Conservation (phyloP, 2,113 vertebrate species). For the Sinosuthora webbiana region DNA sequence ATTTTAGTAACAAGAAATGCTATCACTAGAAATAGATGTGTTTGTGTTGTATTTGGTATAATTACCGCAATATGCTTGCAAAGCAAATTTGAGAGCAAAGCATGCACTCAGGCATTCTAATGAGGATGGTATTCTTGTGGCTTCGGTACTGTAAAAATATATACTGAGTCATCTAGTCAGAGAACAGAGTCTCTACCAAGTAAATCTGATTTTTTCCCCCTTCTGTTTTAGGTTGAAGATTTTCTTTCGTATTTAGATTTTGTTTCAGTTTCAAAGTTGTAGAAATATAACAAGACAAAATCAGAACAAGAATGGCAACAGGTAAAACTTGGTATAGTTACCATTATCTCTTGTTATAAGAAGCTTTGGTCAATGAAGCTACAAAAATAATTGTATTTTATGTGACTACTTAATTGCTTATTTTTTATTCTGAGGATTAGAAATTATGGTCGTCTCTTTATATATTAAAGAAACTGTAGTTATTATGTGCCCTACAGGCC, state of each 20-base stretch:
- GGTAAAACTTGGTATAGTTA: neutral
- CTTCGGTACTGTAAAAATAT: neutral
- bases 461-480: neutral
- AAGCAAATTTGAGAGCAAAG: neutral
- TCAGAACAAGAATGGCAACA: neutral
- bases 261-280: neutral
- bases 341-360: neutral
- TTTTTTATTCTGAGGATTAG: neutral
- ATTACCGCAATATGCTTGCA: neutral
- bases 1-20: neutral
- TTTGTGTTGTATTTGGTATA: neutral
- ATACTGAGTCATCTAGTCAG: neutral
- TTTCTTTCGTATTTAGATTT: neutral
- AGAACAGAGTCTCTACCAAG: neutral
- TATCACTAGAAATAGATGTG: neutral
- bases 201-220: neutral
- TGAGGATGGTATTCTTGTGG: neutral
- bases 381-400: neutral
- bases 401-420: neutral
- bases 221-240: neutral
- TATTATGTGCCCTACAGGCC: neutral
- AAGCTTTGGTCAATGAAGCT: neutral
- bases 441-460: neutral
- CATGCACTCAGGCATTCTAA: neutral
- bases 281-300: neutral